phyloP scores from a whole-genome alignment of 2,113 vertebrate species.

The Empidonax traillii region DNA sequence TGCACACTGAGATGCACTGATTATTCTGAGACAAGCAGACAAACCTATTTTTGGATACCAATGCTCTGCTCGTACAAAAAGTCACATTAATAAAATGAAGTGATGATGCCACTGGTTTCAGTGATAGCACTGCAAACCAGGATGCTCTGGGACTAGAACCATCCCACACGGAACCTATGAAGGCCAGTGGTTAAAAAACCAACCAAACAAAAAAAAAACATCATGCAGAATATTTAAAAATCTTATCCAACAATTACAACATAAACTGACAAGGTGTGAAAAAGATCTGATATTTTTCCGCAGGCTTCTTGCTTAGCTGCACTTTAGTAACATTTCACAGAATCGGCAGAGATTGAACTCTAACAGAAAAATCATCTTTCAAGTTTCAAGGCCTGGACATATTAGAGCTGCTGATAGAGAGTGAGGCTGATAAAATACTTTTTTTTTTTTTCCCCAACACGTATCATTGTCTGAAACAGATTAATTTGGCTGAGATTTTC shows the following conservation, averaged over 20 bases:
- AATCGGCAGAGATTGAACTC: neutral
- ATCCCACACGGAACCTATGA: neutral
- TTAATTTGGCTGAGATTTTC: neutral
- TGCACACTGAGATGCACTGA: rapidly evolving
- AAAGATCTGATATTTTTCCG: neutral
- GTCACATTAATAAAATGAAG: neutral
- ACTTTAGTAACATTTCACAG: neutral
- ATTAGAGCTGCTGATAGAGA: neutral
- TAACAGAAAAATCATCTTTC: neutral
- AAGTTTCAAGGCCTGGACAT: neutral
- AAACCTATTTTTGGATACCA: neutral
- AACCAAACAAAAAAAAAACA: neutral
- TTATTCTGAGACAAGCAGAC: neutral
- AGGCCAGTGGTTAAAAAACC: neutral
- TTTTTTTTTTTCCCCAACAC: neutral
- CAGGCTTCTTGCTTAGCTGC: neutral
- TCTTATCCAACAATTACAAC: neutral
- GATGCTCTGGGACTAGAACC: neutral
- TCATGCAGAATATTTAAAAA: neutral
- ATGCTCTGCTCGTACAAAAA: neutral
- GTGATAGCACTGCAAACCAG: neutral
- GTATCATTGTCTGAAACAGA: neutral
- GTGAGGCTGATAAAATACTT: neutral
- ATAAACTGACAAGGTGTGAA: neutral
- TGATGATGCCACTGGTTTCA: neutral